Conservation (phyloP, 2,888 invertebrate genomes). For the Agyllia agylla region DNA sequence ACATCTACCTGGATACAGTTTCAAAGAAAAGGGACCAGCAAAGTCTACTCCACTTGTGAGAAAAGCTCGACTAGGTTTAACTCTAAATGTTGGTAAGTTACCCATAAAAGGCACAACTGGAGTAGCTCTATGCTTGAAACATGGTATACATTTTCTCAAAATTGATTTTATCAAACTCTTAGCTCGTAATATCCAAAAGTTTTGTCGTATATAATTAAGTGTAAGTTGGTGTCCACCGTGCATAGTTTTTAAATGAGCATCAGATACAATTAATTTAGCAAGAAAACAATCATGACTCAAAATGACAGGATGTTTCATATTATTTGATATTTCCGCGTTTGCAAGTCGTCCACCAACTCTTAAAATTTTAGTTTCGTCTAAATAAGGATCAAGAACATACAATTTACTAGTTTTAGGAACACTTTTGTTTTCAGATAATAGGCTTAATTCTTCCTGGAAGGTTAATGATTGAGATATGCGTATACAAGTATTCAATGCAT, state of each 20-base stretch:
- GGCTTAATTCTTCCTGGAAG: background rate
- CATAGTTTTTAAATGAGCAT: conserved; percentile 20
- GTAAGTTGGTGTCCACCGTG: conserved; percentile 2
- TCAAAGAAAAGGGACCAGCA: conserved; percentile 13
- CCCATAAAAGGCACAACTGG: background rate
- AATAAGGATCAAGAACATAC: conserved; percentile 22
- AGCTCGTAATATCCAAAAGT: background rate
- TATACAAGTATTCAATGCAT: conserved; percentile 18
- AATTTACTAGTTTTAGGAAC: conserved; percentile 17
- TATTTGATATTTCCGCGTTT: conserved; percentile 46
- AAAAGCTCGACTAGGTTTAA: conserved; percentile 13
- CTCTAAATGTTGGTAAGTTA: background rate
- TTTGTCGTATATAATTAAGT: background rate
- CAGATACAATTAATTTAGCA: conserved; percentile 45
- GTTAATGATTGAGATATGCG: conserved; percentile 6
- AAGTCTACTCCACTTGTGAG: conserved; percentile 25
- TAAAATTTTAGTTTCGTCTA: conserved; percentile 33
- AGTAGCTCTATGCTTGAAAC: background rate
- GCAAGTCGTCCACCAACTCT: conserved; percentile 57
- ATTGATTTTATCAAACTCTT: background rate
- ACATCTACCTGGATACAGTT: conserved; percentile 32
- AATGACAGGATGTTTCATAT: conserved; percentile 52
- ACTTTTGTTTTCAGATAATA: background rate
- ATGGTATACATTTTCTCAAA: background rate
- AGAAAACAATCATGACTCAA: conserved; percentile 36